These are phyloP conservation scores for Tanypteryx hageni DNA, from an alignment of 2,888 invertebrate species.

Conservation along the genomic window DNA sequence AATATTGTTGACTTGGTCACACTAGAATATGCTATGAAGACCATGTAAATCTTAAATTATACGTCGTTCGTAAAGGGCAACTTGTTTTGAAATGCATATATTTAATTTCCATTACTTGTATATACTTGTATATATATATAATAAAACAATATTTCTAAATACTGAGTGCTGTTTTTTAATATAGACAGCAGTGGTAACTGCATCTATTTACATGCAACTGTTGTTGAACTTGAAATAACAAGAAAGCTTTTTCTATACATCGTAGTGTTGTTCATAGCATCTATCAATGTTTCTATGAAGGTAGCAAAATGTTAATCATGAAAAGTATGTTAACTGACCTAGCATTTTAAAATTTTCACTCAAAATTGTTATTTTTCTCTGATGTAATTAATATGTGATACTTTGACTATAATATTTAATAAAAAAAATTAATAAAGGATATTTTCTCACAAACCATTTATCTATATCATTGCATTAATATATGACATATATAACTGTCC, in stretches of 20 bases:
- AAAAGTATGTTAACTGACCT: background rate
- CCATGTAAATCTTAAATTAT: conserved; percentile 52
- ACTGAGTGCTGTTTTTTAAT: background rate
- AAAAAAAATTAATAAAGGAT: background rate
- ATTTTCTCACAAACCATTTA: background rate
- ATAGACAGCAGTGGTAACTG: background rate
- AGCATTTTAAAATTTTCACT: background rate
- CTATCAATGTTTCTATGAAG: conserved; percentile 5
- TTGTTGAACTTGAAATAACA: background rate
- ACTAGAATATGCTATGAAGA: conserved; percentile 19
- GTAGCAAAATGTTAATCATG: background rate
- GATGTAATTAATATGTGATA: conserved; percentile 3
- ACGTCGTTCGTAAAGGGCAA: background rate
- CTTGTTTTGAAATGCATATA: conserved; percentile 35
- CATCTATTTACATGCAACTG: background rate
- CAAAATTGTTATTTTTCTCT: background rate
- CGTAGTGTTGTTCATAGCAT: background rate
- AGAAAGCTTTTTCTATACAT: background rate
- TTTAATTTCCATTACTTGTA: conserved; percentile 38
- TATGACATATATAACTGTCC: background rate
- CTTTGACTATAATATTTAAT: background rate
- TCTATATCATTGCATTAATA: background rate
- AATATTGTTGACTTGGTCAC: conserved; percentile 41
- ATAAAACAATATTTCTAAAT: background rate
- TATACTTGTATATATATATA: conserved; percentile 31